Base-by-base conservation (phyloP, 1,140 invertebrate genomes). In the Cydia amplana region DNA sequence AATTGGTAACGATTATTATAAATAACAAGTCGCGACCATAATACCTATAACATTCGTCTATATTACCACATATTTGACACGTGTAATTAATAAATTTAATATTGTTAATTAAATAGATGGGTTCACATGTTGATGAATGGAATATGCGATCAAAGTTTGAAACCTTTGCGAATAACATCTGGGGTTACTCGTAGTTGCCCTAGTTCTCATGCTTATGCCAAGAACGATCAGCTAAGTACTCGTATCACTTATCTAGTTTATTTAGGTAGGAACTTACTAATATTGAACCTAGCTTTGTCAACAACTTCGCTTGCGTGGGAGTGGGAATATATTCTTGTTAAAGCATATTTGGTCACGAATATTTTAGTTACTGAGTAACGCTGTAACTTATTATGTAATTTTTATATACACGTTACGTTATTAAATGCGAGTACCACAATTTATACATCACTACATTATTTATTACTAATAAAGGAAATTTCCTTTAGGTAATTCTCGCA, bases 201-300 rank as follows among this genome's bases (percentile, higher is more conserved):
- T 40, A 70, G 65, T 70, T 70, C 65, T 40, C 65, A 70, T 32
- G 28, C 65, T 20, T 40, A 18, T 40, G 65, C n/a, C 16, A n/a
- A 18, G 16, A 70, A 40, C n/a, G 65, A 70, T 70, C 65, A 70
- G 20, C 55, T 4, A 60, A 51, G 49, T 51, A n/a, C n/a, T n/a
- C n/a, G n/a, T n/a, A 51, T 51, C 49, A 51, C 49, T 51, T 51
- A 51, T n/a, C 49, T 51, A 51, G 16, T 51, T 51, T 18, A 51
- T 51, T 51, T 51, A 51, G 49, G 49, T 51, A 18, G 16, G 16
- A n/a, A 51, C 49, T n/a, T 9, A 51, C n/a, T 51, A n/a, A 51
- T 51, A 51, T 51, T n/a, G 12, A 10, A 43, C 40, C 40, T 12
- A 16, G 43, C 43, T 46, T 51, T 60, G 55, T 23, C 55, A 5